These are phyloP conservation scores for Brachypteracias leptosomus DNA, from an alignment of 2,113 vertebrate species.

Conservation along the genomic window DNA sequence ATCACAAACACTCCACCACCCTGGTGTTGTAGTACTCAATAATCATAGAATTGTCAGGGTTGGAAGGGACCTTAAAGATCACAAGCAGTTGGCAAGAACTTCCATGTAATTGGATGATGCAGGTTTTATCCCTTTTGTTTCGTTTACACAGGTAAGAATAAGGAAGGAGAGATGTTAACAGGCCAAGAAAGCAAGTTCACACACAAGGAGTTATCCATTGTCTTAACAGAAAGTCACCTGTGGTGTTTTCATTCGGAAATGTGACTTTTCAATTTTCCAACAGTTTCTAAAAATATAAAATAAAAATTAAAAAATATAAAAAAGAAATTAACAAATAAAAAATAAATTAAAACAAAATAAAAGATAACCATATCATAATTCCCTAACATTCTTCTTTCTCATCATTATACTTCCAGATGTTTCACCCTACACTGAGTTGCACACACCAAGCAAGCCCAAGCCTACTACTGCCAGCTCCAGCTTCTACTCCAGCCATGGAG, in stretches of 20 bases:
- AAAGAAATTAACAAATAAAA: too few relatives aligned
- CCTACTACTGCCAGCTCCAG: neutral
- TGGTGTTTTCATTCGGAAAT: neutral
- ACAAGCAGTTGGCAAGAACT: conserved; percentile 22
- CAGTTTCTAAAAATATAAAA: too few relatives aligned
- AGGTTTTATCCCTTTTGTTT: neutral
- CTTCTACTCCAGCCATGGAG: neutral
- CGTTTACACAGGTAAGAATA: neutral
- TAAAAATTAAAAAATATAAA: too few relatives aligned
- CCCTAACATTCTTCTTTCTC: neutral
- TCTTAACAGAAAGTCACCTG: neutral
- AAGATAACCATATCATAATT: neutral
- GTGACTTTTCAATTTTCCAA: neutral
- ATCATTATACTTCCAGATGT: neutral
- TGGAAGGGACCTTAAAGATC: too few relatives aligned
- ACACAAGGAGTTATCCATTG: neutral
- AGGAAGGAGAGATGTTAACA: neutral
- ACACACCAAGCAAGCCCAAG: neutral
- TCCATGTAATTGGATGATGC: neutral
- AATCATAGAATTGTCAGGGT: too few relatives aligned
- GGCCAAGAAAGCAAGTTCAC: neutral
- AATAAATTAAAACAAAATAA: too few relatives aligned
- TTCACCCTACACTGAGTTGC: too few relatives aligned
- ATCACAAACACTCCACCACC: neutral
- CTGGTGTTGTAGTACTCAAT: conserved; percentile 60